Percentiles rank a stretch among this genome's conserved stretches.
Conservation (phyloP, 2,113 vertebrate species). For the Smithornis capensis region DNA sequence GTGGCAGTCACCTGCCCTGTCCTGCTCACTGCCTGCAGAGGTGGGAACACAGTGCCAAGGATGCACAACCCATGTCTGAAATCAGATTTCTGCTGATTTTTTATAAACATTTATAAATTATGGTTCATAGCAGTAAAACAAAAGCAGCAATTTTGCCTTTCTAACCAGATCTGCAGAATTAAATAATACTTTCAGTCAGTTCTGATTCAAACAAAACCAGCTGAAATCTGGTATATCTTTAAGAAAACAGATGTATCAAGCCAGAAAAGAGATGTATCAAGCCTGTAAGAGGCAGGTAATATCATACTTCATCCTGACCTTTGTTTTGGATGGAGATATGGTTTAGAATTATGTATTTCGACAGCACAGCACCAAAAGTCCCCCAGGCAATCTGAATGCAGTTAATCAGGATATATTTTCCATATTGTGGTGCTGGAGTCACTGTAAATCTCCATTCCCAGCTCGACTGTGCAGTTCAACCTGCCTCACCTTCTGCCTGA, state of each 20-base stretch:
- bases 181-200: neutral
- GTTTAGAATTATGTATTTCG: neutral
- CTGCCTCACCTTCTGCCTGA: neutral
- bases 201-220: neutral
- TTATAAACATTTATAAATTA: neutral
- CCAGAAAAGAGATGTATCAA: neutral
- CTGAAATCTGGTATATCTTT: neutral
- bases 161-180: neutral
- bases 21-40: neutral
- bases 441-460: neutral
- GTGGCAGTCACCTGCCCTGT: neutral
- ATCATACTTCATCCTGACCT: neutral
- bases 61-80: neutral
- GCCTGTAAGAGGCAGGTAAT: neutral
- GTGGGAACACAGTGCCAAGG: neutral
- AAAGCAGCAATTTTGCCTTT: neutral
- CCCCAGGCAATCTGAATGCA: neutral
- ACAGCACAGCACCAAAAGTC: neutral
- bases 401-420: neutral
- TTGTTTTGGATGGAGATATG: neutral
- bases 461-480: neutral
- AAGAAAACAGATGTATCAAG: neutral
- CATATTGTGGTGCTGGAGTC: neutral
- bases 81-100: neutral
- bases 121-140: neutral